Base-by-base conservation (phyloP, 2,113 vertebrate species). In the Brachyhypopomus occidentalis region DNA sequence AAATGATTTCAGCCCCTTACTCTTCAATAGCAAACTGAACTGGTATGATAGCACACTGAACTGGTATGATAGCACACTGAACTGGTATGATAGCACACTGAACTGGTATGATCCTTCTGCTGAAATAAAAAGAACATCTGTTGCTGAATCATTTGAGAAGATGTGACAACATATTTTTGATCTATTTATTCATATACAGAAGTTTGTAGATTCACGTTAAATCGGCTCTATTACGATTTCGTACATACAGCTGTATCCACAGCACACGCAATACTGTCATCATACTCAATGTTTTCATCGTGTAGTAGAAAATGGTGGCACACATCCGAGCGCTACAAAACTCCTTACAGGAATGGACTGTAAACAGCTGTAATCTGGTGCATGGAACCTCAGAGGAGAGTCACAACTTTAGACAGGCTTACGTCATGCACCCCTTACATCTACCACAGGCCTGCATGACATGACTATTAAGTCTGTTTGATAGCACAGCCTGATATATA, bases 201-300 rank as follows among this genome's bases (percentile, higher is more conserved):
- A 52, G 45, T 14, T 52, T 52, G 45, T 9, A 52, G 45, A 52
- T 52, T 52, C 78, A 88, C 86, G 86, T 92, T 89, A 90, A 89
- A 88, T 88, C 84, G 83, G 81, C 83, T 88, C 76, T 85, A 59
- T 77, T 78, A 84, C 82, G 76, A 78, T 69, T 75, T 22, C 34
- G 84, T 92, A 93, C 91, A 93, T 87, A 86, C 86, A 88, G 79
- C 88, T 90, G 90, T 82, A 83, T 84, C 85, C 85, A 84, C 81
- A 85, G 82, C 81, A 90, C 84, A 88, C 82, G 88, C 83, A 87
- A 89, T 85, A 88, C 14, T 67, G 85, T 63, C 5, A 11, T 38
- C 48, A 85, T 78, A 73, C 84, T 87, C 83, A 87, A 89, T 85
- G 87, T 11, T 67, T 86, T 63, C 5, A 11, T 38, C 48, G 20